Base-by-base conservation (phyloP, 2,797 vertebrate genomes). In the Gymnothorax javanicus region DNA sequence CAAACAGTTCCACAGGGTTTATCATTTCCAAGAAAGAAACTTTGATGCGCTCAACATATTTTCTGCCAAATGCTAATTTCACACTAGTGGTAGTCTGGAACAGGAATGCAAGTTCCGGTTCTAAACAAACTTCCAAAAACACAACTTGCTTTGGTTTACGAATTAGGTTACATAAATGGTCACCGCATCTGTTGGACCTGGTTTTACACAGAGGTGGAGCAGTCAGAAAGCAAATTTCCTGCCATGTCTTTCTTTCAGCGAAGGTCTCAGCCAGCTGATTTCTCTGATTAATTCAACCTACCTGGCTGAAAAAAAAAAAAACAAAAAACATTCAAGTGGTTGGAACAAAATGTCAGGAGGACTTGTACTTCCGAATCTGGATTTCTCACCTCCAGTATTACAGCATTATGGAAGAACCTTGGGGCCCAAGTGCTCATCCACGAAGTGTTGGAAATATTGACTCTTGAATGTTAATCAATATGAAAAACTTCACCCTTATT, bases 61-160 rank as follows among this genome's bases (percentile, higher is more conserved):
- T 52, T 82, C 77, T 82, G 57, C 56, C 82, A 83, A 33, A 57
- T 83, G 57, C 82, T 59, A 11, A 59, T 17, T 59, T 83, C 27
- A 3, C 56, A 59, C 56, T 83, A 43, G 33, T 43, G 33, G 82
- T 33, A 79, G n/a, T 54, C 23, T 7, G 20, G 33, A 43, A 43
- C 33, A 43, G 33, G 33, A 43, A 43, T 43, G 33, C 33, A 43
- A 43, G 33, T 43, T 43, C 33, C 33, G 23, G 77, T 23, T 81
- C 77, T 54, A n/a, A 33, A 83, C 82, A 83, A 58, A 58, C 56
- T 83, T 25, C 60, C 79, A 27, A 58, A 56, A 83, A 83, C 82
- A 82, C 56, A 60, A 27, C n/a, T 83, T 27, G 60, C 82, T 83
- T 83, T 83, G 57, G 77, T 83, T 83, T 0, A 83, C 60, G 56